Percentiles rank a stretch among this genome's conserved stretches.
Conservation (phyloP, 2,797 vertebrate genomes). For the Antrozous pallidus region DNA sequence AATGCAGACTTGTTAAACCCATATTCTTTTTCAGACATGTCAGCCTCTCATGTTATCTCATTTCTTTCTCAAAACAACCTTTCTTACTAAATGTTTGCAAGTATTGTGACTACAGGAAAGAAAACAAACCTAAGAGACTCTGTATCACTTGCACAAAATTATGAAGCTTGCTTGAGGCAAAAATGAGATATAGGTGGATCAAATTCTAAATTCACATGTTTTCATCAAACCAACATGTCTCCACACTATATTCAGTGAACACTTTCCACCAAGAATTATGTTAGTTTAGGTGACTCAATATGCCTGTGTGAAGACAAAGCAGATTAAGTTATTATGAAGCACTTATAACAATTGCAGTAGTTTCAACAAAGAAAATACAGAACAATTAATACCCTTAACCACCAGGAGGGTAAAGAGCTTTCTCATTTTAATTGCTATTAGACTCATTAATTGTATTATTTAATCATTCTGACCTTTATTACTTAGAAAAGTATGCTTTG, state of each 20-base stretch:
- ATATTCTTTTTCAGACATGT: constrained; percentile 12
- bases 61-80: not conserved
- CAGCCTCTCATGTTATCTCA: not conserved
- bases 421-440: constrained; percentile 19
- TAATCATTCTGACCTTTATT: constrained; percentile 39
- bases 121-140: constrained; percentile 25
- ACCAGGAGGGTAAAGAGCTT: not conserved
- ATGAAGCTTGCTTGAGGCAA: constrained; percentile 11
- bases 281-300: not conserved
- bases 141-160: not conserved
- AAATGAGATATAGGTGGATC: constrained; percentile 3
- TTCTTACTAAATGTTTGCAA: not conserved
- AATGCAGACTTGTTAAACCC: not conserved
- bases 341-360: not conserved
- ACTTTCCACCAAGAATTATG: not conserved
- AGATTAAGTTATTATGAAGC: constrained; percentile 12
- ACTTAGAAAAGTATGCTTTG: constrained; percentile 25
- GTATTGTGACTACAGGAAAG: not conserved
- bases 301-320: not conserved
- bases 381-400: not conserved
- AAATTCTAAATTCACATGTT: constrained; percentile 26
- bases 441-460: not conserved
- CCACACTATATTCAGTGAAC: not conserved
- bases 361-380: not conserved
- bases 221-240: constrained; percentile 15